A percentile compares a stretch with the other conserved stretches of the same genome.
These are phyloP conservation scores for Drosophila prosaltans DNA, from an alignment of 1,140 invertebrate species.

Conservation along the genomic window DNA sequence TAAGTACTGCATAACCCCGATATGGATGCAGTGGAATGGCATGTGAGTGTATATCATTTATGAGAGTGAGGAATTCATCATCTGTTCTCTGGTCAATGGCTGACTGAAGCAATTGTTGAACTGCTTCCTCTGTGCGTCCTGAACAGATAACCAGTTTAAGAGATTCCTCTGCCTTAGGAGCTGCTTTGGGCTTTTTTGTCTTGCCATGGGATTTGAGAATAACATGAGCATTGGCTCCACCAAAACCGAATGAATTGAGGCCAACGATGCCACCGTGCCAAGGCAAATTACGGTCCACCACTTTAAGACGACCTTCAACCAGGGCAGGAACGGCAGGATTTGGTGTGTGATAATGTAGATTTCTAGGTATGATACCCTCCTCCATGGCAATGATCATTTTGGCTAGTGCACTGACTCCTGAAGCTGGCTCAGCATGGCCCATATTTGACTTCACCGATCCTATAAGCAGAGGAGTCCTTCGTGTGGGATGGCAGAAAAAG, in stretches of 20 bases:
- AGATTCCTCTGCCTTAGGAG: conserved; percentile 74
- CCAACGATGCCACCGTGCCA: conserved; percentile 94
- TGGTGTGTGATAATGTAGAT: conserved; percentile 94
- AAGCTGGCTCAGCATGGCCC: conserved; percentile 98
- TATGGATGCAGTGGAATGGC: conserved; percentile 88
- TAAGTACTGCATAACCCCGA: conserved; percentile 90
- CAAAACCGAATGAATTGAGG: conserved; percentile 98
- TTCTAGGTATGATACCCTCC: conserved; percentile 91
- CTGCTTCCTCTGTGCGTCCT: conserved; percentile 92
- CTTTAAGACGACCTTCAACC: conserved; percentile 92
- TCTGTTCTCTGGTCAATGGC: conserved; percentile 86
- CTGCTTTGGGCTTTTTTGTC: conserved; percentile 85
- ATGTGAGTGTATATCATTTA: conserved; percentile 89
- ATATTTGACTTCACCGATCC: conserved; percentile 99
- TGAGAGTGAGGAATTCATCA: conserved; percentile 89
- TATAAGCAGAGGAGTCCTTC: conserved; percentile 91
- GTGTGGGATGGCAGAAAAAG: conserved; percentile 92
- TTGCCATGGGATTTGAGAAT: conserved; percentile 91
- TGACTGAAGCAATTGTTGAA: conserved; percentile 87
- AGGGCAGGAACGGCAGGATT: conserved; percentile 95
- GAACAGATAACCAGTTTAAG: conserved; percentile 91
- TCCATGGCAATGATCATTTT: conserved; percentile 97
- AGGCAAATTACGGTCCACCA: conserved; percentile 90
- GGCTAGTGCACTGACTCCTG: conserved; percentile 93
- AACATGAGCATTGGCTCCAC: conserved; percentile 98